Evolutionary conservation across 2,888 invertebrate genomes (phyloP).

Genomic region (Cactoblastis cactorum): DNA sequence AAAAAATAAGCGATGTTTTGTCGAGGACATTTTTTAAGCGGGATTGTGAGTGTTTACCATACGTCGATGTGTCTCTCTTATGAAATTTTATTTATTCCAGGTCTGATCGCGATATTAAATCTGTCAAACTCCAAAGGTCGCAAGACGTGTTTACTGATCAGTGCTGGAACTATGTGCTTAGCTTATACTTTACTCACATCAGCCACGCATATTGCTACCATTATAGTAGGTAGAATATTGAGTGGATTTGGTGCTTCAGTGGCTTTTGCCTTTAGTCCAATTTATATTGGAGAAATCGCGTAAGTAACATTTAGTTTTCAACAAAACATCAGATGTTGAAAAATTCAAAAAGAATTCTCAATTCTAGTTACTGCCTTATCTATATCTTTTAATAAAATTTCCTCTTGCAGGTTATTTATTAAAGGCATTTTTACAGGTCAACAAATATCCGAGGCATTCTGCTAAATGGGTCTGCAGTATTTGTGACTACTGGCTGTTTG

Average conservation of each 20-base stretch:
- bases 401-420: too few relatives aligned
- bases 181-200: background rate
- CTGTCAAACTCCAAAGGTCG: background rate
- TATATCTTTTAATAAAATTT: too few relatives aligned
- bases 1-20: too few relatives aligned
- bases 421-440: conserved; percentile 34
- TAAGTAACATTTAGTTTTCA: too few relatives aligned
- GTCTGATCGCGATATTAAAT: background rate
- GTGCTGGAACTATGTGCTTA: background rate
- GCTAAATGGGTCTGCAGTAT: conserved; percentile 35
- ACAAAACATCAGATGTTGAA: too few relatives aligned
- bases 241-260: background rate
- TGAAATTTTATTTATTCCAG: too few relatives aligned
- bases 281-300: conserved; percentile 45
- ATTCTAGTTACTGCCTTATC: too few relatives aligned
- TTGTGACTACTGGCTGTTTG: conserved; percentile 36
- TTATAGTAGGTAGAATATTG: background rate
- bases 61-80: too few relatives aligned
- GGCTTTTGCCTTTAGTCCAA: conserved; percentile 19
- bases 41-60: too few relatives aligned
- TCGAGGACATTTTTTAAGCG: too few relatives aligned
- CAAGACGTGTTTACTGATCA: background rate
- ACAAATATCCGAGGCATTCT: conserved; percentile 42
- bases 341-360: too few relatives aligned
- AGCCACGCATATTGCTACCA: background rate